Percentiles rank a stretch among this genome's conserved stretches.
Evolutionary conservation across 2,113 vertebrate species (phyloP).

Genomic region (Upupa epops): DNA sequence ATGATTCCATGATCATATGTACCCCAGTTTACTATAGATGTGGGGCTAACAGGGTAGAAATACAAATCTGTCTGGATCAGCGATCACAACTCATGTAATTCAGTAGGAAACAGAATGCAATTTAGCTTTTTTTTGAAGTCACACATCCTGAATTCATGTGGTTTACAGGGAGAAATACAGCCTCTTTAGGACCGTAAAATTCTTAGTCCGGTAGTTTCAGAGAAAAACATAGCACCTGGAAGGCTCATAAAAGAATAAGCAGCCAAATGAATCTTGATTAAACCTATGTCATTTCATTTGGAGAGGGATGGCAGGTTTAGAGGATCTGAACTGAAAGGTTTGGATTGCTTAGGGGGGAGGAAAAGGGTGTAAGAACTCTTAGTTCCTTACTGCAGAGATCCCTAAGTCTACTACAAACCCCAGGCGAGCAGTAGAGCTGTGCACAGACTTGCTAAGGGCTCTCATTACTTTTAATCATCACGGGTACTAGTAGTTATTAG

Average conservation of each 20-base stretch:
- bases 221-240: background rate
- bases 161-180: background rate
- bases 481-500: background rate
- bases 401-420: background rate
- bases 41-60: background rate
- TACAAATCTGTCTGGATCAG: background rate
- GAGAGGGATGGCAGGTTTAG: background rate
- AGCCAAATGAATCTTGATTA: background rate
- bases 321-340: background rate
- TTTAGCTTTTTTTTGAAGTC: background rate
- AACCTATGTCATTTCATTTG: background rate
- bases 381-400: background rate
- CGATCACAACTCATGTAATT: background rate
- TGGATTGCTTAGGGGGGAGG: background rate
- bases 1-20: background rate
- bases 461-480: background rate
- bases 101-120: background rate
- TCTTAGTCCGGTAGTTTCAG: background rate
- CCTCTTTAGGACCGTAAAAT: background rate
- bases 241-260: background rate
- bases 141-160: background rate
- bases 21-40: background rate
- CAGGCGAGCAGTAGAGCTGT: background rate
- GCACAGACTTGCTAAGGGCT: background rate
- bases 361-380: background rate